Percentiles rank a stretch among this genome's conserved stretches.
These are phyloP conservation scores for Boloria selene DNA, from an alignment of 2,888 invertebrate species.

Conservation along the genomic window DNA sequence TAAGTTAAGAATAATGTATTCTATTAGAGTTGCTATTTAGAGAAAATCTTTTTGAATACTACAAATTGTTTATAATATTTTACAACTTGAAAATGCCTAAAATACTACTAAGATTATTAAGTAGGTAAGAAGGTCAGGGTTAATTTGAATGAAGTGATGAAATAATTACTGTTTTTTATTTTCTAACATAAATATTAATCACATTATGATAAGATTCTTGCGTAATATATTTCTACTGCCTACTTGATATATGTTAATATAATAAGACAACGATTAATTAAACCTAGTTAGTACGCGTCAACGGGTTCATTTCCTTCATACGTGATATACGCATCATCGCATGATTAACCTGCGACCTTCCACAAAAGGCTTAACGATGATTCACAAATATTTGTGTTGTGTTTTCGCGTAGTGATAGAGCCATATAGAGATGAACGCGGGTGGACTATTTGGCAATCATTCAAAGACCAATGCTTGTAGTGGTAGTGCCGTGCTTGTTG, in stretches of 20 bases:
- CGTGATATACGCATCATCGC: slow-evolving; percentile 64
- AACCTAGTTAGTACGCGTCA: slow-evolving; percentile 6
- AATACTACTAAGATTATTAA: too few relatives aligned
- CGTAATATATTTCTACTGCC: neutral
- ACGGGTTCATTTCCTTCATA: slow-evolving; percentile 53
- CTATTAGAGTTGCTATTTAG: too few relatives aligned
- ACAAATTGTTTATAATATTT: too few relatives aligned
- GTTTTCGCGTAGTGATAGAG: slow-evolving; percentile 53
- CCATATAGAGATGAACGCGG: slow-evolving; percentile 49
- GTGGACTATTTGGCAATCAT: slow-evolving; percentile 60
- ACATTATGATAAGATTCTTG: too few relatives aligned
- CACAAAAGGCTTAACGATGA: slow-evolving; percentile 63
- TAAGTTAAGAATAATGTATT: too few relatives aligned
- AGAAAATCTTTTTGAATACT: too few relatives aligned
- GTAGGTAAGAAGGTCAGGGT: too few relatives aligned
- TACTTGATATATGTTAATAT: neutral
- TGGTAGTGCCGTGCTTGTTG: too few relatives aligned
- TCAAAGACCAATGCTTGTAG: slow-evolving; percentile 70
- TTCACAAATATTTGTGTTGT: slow-evolving; percentile 55
- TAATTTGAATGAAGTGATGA: too few relatives aligned
- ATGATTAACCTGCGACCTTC: slow-evolving; percentile 65
- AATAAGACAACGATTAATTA: slow-evolving; percentile 16
- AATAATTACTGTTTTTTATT: too few relatives aligned
- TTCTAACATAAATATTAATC: too few relatives aligned
- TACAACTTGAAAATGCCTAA: too few relatives aligned